phyloP scores from a whole-genome alignment of 1,140 invertebrate species.

The Pomacea maculata region DNA sequence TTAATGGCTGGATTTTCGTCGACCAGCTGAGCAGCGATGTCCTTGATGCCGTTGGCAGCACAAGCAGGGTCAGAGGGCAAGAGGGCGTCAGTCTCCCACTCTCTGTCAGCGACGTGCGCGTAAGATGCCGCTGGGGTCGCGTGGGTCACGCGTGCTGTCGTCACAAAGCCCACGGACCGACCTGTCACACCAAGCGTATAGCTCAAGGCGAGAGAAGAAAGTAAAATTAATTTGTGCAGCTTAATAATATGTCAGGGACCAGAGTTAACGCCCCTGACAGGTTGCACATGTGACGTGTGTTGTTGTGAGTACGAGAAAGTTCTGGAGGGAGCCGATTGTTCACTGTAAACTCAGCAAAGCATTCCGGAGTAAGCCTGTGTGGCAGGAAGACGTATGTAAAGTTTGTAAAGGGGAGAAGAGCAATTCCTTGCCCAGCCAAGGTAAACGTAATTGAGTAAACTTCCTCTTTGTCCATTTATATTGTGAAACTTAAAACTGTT shows the following conservation, averaged over 20 bases:
- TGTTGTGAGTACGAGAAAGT: too few relatives aligned
- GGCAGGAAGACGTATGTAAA: too few relatives aligned
- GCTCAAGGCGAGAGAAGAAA: neutral
- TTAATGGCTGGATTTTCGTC: slow-evolving; percentile 42
- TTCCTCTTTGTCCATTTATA: too few relatives aligned
- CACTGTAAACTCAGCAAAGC: too few relatives aligned
- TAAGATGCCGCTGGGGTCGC: slow-evolving; percentile 89
- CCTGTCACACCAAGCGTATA: neutral
- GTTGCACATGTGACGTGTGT: too few relatives aligned
- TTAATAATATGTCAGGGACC: neutral
- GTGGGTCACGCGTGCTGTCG: slow-evolving; percentile 90
- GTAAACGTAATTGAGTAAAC: too few relatives aligned
- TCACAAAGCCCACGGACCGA: slow-evolving; percentile 72
- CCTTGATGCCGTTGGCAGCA: slow-evolving; percentile 31
- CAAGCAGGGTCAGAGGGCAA: slow-evolving; percentile 44
- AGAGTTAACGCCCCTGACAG: too few relatives aligned
- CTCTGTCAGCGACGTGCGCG: slow-evolving; percentile 75
- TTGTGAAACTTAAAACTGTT: too few relatives aligned
- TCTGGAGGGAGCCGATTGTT: too few relatives aligned
- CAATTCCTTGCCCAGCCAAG: too few relatives aligned
- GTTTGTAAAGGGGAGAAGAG: too few relatives aligned
- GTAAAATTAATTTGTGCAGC: neutral
- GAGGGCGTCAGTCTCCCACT: slow-evolving; percentile 54
- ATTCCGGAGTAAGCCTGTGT: too few relatives aligned
- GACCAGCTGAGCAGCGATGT: slow-evolving; percentile 63